A percentile compares a stretch with the other conserved stretches of the same genome.
Conservation (phyloP, 2,797 vertebrate species). For the Meriones psammophilus region DNA sequence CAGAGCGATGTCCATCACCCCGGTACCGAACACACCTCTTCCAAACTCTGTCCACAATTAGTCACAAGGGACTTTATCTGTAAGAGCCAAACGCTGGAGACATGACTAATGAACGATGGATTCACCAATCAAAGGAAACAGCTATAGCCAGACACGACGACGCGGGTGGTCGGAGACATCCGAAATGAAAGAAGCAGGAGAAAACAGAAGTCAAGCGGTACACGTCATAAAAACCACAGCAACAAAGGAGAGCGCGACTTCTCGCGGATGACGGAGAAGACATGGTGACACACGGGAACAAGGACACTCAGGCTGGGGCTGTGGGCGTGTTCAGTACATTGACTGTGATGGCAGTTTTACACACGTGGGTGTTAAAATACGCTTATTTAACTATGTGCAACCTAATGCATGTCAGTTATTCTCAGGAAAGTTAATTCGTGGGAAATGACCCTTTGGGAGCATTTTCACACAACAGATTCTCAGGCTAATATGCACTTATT, state of each 20-base stretch:
- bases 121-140: constrained; percentile 28
- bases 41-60: constrained; percentile 8
- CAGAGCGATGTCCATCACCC: too few relatives aligned
- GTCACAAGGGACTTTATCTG: constrained; percentile 27
- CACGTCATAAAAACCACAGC: constrained; percentile 25
- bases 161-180: background rate
- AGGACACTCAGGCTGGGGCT: background rate
- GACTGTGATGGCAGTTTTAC: constrained; percentile 7
- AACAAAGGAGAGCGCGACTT: constrained; percentile 39
- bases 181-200: background rate
- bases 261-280: background rate
- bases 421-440: constrained; percentile 6
- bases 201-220: background rate
- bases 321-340: background rate
- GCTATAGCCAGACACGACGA: background rate
- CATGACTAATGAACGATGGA: background rate
- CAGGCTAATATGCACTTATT: background rate
- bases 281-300: background rate
- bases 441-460: background rate
- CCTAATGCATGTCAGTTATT: background rate
- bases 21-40: too few relatives aligned
- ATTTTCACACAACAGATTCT: constrained; percentile 32
- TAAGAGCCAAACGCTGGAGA: constrained; percentile 46
- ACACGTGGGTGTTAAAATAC: background rate
- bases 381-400: background rate